Percentiles rank a stretch among this genome's conserved stretches.
These are phyloP conservation scores for Triplophysa siluroides DNA, from an alignment of 2,113 vertebrate species.

Conservation along the genomic window DNA sequence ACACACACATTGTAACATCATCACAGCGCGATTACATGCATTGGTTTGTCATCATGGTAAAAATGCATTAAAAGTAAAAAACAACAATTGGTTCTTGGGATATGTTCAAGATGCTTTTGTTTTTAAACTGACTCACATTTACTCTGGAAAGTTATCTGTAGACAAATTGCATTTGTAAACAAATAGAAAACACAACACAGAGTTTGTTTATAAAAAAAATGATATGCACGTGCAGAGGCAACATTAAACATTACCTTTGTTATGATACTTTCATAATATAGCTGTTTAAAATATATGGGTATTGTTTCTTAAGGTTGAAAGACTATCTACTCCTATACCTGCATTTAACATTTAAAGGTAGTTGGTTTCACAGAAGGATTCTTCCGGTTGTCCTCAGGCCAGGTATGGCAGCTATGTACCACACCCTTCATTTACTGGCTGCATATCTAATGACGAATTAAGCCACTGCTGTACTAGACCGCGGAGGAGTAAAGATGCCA, in stretches of 20 bases:
- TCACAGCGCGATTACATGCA: not conserved
- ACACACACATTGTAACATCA: not conserved
- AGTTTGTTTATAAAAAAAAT: not conserved
- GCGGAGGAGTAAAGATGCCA: too few relatives aligned
- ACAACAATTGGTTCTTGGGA: not conserved
- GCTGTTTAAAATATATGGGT: not conserved
- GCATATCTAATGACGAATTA: not conserved
- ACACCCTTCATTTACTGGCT: not conserved
- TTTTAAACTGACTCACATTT: not conserved
- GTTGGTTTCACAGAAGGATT: too few relatives aligned
- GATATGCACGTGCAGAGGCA: slow-evolving; percentile 1
- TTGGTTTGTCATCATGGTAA: not conserved
- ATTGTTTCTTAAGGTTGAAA: not conserved
- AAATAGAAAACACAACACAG: not conserved
- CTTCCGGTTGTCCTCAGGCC: too few relatives aligned
- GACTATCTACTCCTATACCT: not conserved
- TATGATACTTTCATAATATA: not conserved
- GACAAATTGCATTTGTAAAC: not conserved
- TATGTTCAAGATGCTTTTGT: not conserved
- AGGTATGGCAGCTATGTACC: not conserved
- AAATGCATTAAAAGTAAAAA: not conserved
- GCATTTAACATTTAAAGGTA: not conserved
- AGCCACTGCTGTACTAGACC: not conserved
- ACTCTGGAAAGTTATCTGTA: not conserved
- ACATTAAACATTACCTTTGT: not conserved